Percentiles rank a stretch among this genome's conserved stretches.
Conservation (phyloP, 2,888 invertebrate genomes). For the Augiades crinisus region DNA sequence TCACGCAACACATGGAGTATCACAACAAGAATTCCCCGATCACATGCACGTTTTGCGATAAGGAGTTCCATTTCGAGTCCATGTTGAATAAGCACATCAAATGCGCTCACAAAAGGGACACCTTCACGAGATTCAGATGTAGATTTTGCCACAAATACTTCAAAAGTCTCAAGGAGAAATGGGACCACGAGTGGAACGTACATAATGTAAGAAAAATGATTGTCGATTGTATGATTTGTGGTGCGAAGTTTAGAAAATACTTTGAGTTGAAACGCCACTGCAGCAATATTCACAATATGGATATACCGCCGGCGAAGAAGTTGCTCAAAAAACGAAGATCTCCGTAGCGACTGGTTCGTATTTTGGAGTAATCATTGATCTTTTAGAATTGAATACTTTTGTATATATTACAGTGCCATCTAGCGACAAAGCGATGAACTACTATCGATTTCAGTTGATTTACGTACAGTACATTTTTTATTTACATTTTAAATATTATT, state of each 20-base stretch:
- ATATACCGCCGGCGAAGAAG: conserved; percentile 55
- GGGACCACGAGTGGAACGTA: conserved; percentile 73
- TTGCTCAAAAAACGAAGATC: conserved; percentile 40
- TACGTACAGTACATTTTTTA: no score
- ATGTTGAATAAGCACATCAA: conserved; percentile 69
- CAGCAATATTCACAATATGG: conserved; percentile 44
- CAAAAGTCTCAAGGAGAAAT: conserved; percentile 61
- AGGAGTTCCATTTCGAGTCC: conserved; percentile 65
- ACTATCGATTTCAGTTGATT: no score
- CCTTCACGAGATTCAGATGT: conserved; percentile 49
- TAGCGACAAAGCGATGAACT: no score
- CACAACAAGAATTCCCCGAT: conserved; percentile 60
- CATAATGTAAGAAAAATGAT: conserved; percentile 69
- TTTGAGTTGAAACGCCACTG: conserved; percentile 64
- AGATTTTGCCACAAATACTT: conserved; percentile 57
- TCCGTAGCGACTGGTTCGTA: conserved; percentile 9
- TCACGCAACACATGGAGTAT: conserved; percentile 68
- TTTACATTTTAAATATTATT: no score
- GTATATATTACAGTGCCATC: no score
- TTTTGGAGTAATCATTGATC: no score
- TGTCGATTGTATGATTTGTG: conserved; percentile 64
- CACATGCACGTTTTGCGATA: conserved; percentile 54
- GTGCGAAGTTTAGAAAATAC: conserved; percentile 66
- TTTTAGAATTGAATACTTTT: no score
- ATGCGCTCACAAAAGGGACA: conserved; percentile 50